A percentile compares a stretch with the other conserved stretches of the same genome.
Conservation (phyloP, 1,140 invertebrate genomes). For the Oryctes rhinoceros region DNA sequence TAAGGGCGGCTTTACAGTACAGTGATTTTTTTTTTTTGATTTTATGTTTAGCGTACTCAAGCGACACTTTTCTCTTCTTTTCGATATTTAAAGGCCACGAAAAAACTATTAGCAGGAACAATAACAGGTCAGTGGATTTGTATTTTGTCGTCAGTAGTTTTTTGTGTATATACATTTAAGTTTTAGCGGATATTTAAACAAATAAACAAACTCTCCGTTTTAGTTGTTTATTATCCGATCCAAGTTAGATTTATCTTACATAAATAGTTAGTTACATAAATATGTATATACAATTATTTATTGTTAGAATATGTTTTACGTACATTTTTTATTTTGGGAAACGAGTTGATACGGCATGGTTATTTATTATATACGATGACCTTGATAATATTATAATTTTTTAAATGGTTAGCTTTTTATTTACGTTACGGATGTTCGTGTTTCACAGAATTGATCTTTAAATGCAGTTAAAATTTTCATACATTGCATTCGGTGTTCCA, state of each 20-base stretch:
- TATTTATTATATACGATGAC: constrained; percentile 10
- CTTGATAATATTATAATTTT: constrained; percentile 30
- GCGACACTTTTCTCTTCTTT: neutral
- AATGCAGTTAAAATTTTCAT: no score
- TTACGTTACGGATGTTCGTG: neutral
- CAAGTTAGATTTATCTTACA: no score
- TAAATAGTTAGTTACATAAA: no score
- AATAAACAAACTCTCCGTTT: no score
- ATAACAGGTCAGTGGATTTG: constrained; percentile 31
- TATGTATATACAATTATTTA: neutral
- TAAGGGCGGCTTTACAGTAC: constrained; percentile 12
- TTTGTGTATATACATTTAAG: neutral
- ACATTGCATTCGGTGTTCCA: no score
- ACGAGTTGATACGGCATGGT: neutral
- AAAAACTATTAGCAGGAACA: neutral
- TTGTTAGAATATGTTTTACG: neutral
- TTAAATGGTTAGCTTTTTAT: constrained; percentile 15
- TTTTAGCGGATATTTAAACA: neutral
- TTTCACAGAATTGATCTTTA: no score
- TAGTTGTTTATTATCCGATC: neutral
- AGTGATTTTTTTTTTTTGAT: constrained; percentile 2
- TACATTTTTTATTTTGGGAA: constrained; percentile 13
- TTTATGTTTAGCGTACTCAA: neutral
- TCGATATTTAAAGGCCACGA: neutral
- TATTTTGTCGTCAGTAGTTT: constrained; percentile 8